Percentiles rank a stretch among this genome's conserved stretches.
phyloP scores from a whole-genome alignment of 1,140 invertebrate species.

The Camponotus floridanus region DNA sequence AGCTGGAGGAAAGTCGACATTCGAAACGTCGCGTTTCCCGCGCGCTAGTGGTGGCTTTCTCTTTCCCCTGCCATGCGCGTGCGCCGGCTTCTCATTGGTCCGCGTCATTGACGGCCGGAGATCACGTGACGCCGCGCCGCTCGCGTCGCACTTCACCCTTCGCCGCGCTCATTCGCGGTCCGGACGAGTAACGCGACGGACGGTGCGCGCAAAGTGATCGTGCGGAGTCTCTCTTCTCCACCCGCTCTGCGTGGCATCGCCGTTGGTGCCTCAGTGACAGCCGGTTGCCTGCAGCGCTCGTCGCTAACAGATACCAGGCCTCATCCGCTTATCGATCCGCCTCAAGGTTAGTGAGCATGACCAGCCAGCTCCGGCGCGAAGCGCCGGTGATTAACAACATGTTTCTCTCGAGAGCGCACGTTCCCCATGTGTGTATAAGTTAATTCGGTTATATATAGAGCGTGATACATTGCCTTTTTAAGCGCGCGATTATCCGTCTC shows the following conservation, averaged over 20 bases:
- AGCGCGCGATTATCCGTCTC: background rate
- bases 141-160: background rate
- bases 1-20: background rate
- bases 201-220: background rate
- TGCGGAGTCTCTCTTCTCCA: background rate
- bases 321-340: conserved; percentile 38
- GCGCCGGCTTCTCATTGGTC: background rate
- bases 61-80: no score
- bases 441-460: conserved; percentile 41
- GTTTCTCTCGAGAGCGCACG: background rate
- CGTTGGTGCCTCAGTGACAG: conserved; percentile 8
- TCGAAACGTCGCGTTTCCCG: conserved; percentile 21
- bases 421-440: conserved; percentile 1
- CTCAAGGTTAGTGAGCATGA: conserved; percentile 53
- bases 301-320: background rate
- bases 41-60: background rate
- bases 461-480: background rate
- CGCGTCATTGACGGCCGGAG: background rate
- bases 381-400: conserved; percentile 5
- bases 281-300: background rate
- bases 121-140: background rate
- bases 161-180: conserved; percentile 27
- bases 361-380: background rate
- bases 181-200: background rate
- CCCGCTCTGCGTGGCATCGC: background rate